These are phyloP conservation scores for Rutpela maculata DNA, from an alignment of 2,888 invertebrate genomes.

Conservation along the genomic window DNA sequence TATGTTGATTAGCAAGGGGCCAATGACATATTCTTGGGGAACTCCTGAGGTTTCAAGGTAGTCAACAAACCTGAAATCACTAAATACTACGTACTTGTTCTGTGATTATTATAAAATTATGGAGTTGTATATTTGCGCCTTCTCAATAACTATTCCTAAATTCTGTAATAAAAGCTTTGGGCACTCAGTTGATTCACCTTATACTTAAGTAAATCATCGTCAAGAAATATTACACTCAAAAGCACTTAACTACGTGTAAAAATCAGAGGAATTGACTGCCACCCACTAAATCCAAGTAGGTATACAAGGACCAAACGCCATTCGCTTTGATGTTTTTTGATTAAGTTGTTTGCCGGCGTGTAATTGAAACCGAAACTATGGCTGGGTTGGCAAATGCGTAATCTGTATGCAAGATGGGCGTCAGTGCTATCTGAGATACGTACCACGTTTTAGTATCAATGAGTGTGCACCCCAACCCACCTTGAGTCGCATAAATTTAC, in stretches of 20 bases:
- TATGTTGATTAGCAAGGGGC: too few relatives aligned
- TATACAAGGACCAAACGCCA: slow-evolving; percentile 64
- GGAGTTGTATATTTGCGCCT: too few relatives aligned
- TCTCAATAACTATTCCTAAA: too few relatives aligned
- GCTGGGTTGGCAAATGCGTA: slow-evolving; percentile 69
- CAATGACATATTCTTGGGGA: too few relatives aligned
- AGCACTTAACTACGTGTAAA: not conserved
- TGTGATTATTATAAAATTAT: too few relatives aligned
- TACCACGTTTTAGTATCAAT: slow-evolving; percentile 53
- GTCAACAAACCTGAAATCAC: too few relatives aligned
- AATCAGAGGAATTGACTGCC: slow-evolving; percentile 23
- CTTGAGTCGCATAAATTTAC: slow-evolving; percentile 49
- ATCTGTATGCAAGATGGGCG: slow-evolving; percentile 71
- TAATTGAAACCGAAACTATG: slow-evolving; percentile 72
- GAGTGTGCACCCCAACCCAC: slow-evolving; percentile 45
- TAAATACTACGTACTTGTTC: too few relatives aligned
- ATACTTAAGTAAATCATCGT: too few relatives aligned
- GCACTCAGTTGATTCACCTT: too few relatives aligned
- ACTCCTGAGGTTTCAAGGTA: too few relatives aligned
- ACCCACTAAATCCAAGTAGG: slow-evolving; percentile 22
- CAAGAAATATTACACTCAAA: too few relatives aligned
- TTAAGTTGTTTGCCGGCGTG: slow-evolving; percentile 68
- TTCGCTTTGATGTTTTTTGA: slow-evolving; percentile 72
- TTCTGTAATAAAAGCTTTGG: too few relatives aligned
- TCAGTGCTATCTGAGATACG: slow-evolving; percentile 57